Conservation (phyloP, 1,140 invertebrate species). For the Nephila pilipes region DNA sequence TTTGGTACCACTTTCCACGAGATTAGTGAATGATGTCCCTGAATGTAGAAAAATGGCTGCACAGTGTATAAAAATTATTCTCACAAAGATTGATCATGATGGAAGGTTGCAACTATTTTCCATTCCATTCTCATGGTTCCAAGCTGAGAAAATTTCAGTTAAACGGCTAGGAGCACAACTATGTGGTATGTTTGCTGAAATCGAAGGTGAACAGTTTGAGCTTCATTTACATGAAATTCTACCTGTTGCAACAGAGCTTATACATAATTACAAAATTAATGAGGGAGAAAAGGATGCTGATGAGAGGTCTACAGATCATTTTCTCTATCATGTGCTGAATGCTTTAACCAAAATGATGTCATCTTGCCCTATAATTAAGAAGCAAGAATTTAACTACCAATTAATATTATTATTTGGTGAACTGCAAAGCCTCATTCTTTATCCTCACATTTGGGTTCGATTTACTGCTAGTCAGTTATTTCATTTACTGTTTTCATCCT, state of each 20-base stretch:
- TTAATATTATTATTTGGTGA: slow-evolving; percentile 83
- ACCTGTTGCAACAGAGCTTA: slow-evolving; percentile 83
- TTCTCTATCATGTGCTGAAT: slow-evolving; percentile 87
- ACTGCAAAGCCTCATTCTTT: slow-evolving; percentile 81
- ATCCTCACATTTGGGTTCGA: slow-evolving; percentile 89
- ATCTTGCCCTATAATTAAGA: slow-evolving; percentile 82
- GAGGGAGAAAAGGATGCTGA: slow-evolving; percentile 79
- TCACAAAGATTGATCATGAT: slow-evolving; percentile 73
- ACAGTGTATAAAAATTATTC: slow-evolving; percentile 85
- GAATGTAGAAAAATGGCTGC: slow-evolving; percentile 86
- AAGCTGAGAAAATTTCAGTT: slow-evolving; percentile 84
- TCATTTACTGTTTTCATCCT: slow-evolving; percentile 86
- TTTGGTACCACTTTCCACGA: slow-evolving; percentile 87
- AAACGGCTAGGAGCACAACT: slow-evolving; percentile 85
- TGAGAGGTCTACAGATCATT: slow-evolving; percentile 85
- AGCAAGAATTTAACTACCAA: slow-evolving; percentile 81
- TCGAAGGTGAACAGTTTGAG: slow-evolving; percentile 86
- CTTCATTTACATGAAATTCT: slow-evolving; percentile 84
- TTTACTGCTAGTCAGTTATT: slow-evolving; percentile 88
- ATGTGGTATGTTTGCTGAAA: slow-evolving; percentile 87
- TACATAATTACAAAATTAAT: slow-evolving; percentile 80
- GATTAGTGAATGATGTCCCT: slow-evolving; percentile 87
- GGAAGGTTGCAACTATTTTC: slow-evolving; percentile 65
- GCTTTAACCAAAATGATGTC: slow-evolving; percentile 85
- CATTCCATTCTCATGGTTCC: slow-evolving; percentile 86